Evolutionary conservation across 2,888 invertebrate species (phyloP).

Genomic region (Machimus atricapillus): DNA sequence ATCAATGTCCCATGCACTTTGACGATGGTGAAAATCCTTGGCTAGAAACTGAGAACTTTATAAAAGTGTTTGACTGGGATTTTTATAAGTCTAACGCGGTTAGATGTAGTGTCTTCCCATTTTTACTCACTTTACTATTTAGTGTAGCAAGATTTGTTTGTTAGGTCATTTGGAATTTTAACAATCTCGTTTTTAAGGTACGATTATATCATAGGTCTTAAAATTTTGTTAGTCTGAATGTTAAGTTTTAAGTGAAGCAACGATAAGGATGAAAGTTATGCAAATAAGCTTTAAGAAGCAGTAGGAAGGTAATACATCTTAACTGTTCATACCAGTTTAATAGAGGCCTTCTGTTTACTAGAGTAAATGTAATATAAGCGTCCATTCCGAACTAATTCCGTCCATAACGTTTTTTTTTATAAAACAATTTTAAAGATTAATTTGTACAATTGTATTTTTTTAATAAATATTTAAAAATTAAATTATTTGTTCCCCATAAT

Average conservation of each 20-base stretch:
- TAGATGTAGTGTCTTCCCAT: conserved; percentile 37
- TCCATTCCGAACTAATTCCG: neutral
- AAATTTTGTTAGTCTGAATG: neutral
- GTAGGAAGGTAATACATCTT: neutral
- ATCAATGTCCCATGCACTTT: conserved; percentile 97
- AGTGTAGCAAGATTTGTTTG: neutral
- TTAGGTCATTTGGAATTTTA: neutral
- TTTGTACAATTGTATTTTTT: neutral
- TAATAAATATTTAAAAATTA: neutral
- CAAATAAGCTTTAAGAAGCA: neutral
- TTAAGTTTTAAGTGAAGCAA: neutral
- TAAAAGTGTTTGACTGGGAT: conserved; percentile 75
- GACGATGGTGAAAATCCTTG: conserved; percentile 93
- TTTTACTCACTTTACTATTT: neutral
- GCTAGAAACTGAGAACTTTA: conserved; percentile 73
- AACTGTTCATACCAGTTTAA: neutral
- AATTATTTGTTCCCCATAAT: neutral
- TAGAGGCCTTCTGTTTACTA: neutral
- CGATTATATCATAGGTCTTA: neutral
- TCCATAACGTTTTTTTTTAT: neutral
- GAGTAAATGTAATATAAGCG: neutral
- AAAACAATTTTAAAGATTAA: neutral
- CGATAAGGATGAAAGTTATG: neutral
- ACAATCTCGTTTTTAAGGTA: neutral
- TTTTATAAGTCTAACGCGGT: conserved; percentile 56